Conservation (phyloP, 92 coral and sea anemone species). For the Ricordea florida region DNA sequence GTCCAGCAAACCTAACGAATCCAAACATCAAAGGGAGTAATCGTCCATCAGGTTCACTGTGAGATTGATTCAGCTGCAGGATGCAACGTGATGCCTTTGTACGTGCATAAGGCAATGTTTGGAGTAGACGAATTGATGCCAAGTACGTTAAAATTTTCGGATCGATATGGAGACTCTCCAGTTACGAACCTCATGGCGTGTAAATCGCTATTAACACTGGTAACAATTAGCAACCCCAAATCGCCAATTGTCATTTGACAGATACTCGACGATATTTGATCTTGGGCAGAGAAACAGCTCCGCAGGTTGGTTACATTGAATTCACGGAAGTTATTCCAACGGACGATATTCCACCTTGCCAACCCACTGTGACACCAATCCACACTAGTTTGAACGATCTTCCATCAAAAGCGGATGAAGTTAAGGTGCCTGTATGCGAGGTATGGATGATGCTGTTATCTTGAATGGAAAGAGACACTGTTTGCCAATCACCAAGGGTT, state of each 20-base stretch:
- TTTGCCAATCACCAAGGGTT: conserved; percentile 15
- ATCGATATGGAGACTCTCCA: conserved; percentile 1
- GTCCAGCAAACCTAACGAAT: neutral
- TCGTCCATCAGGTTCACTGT: neutral
- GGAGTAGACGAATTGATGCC: neutral
- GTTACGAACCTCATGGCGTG: conserved; percentile 1
- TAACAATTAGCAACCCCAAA: neutral
- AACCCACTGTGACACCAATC: neutral
- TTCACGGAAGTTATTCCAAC: conserved; percentile 10
- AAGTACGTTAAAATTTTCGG: conserved; percentile 7
- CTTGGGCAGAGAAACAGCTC: conserved; percentile 15
- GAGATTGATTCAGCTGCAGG: conserved; percentile 17
- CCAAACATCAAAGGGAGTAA: neutral
- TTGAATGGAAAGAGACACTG: conserved; percentile 5
- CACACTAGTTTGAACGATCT: conserved; percentile 15
- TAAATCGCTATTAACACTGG: conserved; percentile 2
- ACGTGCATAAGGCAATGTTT: neutral
- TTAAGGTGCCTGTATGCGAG: neutral
- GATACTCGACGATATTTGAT: conserved; percentile 13
- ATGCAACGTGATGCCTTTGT: conserved; percentile 14
- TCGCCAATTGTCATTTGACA: conserved; percentile 5
- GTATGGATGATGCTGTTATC: conserved; percentile 8
- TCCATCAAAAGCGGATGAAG: neutral
- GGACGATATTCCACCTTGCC: neutral
- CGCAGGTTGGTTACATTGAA: conserved; percentile 9